These are phyloP conservation scores for Clitarchus hookeri DNA, from an alignment of 2,888 invertebrate genomes.

Conservation along the genomic window DNA sequence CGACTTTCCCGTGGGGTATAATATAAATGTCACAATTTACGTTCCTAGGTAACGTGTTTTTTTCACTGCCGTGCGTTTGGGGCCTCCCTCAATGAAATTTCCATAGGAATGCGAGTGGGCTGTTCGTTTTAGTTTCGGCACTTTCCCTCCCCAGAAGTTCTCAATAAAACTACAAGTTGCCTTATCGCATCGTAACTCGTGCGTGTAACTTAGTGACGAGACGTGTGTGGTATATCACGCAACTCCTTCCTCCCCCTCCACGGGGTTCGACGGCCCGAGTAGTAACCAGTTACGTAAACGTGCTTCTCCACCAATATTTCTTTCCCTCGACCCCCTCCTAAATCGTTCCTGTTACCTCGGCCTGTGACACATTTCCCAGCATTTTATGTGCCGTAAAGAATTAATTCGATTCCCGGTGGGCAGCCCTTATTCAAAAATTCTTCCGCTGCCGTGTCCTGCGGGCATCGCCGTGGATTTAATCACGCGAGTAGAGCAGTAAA, in stretches of 20 bases:
- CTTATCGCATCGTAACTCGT: neutral
- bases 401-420: neutral
- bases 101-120: neutral
- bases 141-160: neutral
- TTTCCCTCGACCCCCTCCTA: neutral
- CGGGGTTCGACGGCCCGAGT: neutral
- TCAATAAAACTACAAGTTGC: neutral
- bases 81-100: too few species aligned
- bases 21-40: conserved; percentile 1
- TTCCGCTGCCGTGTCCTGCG: neutral
- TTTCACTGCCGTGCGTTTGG: neutral
- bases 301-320: neutral
- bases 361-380: neutral
- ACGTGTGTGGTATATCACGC: neutral
- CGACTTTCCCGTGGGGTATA: neutral
- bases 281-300: neutral
- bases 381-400: neutral
- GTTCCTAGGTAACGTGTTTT: neutral
- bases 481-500: neutral
- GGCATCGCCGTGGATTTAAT: neutral
- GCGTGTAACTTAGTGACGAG: neutral
- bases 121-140: neutral
- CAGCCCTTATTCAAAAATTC: neutral
- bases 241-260: neutral
- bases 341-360: neutral